Base-by-base conservation (phyloP, 2,888 invertebrate species). In the Drosophila hamatofila region DNA sequence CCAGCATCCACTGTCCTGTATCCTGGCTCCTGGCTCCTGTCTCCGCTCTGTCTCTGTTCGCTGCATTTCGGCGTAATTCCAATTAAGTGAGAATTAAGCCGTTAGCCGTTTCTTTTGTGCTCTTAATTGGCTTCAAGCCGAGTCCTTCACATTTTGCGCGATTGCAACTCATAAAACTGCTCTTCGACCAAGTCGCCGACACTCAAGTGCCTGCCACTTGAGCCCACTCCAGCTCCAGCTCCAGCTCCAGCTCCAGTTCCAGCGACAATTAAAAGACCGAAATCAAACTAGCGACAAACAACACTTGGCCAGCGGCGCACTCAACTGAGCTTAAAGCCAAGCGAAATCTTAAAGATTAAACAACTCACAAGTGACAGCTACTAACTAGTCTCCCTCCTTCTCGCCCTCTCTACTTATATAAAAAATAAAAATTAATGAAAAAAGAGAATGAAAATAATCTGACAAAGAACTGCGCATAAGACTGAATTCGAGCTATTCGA, bases 71-170 rank as follows among this genome's bases (percentile, higher is more conserved):
- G 48, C 88, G 80, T 87, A 81, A 89, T 81, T 80, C 88, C 85
- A 85, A 88, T 89, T 84, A 85, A 84, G 84, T 81, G 79, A 72
- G 87, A 89, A 84, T 83, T 84, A 89, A 84, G 73, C 76, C 84
- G 87, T 81, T 83, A 78, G 70, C 72, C 72, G 73, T 68, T 64
- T 39, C 83, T 61, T 78, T 78, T 78, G 79, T 78, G 55, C 55
- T 74, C 78, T 88, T 81, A 84, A 88, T 88, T 86, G 87, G 87
- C 72, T 69, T 74, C 68, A 88, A 85, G 86, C 63, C 80, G 16
- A 44, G 44, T 51, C 57, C 61, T 58, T 68, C 78, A 54, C 56
- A 63, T 44, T 51, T 70, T 9, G 9, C 6, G 56, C 59, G 58
- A 49, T 57, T 35, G 44, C 74, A 57, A 63, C 60, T 79, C 64